These are phyloP conservation scores for Drosophila pseudotalamancana DNA, from an alignment of 2,888 invertebrate species.

Conservation along the genomic window DNA sequence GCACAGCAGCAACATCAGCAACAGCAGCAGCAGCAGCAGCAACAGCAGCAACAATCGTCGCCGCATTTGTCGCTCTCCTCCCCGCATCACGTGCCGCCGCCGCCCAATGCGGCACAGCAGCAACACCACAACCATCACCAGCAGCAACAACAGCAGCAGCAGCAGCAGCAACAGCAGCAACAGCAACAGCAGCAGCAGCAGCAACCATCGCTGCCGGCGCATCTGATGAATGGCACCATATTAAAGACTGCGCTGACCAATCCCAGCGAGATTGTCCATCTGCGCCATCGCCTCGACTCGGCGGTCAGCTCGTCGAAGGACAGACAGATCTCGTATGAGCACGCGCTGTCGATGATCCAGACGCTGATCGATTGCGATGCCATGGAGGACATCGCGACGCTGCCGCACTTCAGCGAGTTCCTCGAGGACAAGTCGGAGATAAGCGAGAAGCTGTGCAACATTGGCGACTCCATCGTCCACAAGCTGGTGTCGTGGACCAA, in stretches of 20 bases:
- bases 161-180: slow-evolving; percentile 51
- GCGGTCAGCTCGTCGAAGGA: slow-evolving; percentile 95
- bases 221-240: slow-evolving; percentile 95
- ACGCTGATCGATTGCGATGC: slow-evolving; percentile 98
- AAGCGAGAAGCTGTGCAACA: slow-evolving; percentile 96
- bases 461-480: slow-evolving; percentile 99
- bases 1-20: slow-evolving; percentile 77
- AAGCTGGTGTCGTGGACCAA: slow-evolving; percentile 99
- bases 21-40: slow-evolving; percentile 75
- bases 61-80: slow-evolving; percentile 72
- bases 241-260: slow-evolving; percentile 97
- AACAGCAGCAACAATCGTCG: slow-evolving; percentile 67
- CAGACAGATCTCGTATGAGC: slow-evolving; percentile 92
- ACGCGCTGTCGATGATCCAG: slow-evolving; percentile 94
- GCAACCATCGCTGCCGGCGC: slow-evolving; percentile 86
- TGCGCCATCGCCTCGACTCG: slow-evolving; percentile 94
- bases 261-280: slow-evolving; percentile 95
- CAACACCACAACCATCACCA: slow-evolving; percentile 55
- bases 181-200: slow-evolving; percentile 74
- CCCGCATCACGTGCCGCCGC: slow-evolving; percentile 79
- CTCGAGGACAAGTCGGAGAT: slow-evolving; percentile 96
- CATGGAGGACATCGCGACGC: slow-evolving; percentile 97
- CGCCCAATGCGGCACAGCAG: slow-evolving; percentile 62
- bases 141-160: slow-evolving; percentile 72
- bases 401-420: slow-evolving; percentile 94